A percentile compares a stretch with the other conserved stretches of the same genome.
Evolutionary conservation across 2,797 vertebrate genomes (phyloP).

Genomic region (Eulemur coronatus): DNA sequence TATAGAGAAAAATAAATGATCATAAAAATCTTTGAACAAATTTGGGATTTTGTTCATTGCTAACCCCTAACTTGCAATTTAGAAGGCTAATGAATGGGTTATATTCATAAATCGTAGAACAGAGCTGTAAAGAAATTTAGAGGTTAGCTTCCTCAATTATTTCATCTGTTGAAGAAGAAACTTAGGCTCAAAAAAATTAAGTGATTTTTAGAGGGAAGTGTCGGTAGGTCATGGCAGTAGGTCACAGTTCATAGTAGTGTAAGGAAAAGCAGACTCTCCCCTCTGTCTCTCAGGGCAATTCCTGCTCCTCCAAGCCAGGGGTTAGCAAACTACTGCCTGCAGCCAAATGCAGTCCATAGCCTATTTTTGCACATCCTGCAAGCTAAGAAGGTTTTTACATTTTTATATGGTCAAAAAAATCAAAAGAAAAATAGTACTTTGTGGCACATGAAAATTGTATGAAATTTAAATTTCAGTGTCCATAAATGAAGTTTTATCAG

Average conservation of each 20-base stretch:
- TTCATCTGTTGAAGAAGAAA: conserved; percentile 12
- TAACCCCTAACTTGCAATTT: not conserved
- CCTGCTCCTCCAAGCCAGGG: not conserved
- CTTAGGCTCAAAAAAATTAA: not conserved
- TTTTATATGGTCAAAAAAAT: not conserved
- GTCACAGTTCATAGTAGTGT: not conserved
- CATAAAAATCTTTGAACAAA: conserved; percentile 27
- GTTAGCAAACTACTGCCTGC: not conserved
- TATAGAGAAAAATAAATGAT: not conserved
- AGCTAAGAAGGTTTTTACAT: not conserved
- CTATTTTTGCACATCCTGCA: not conserved
- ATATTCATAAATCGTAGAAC: not conserved
- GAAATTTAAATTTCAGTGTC: not conserved
- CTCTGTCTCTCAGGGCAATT: not conserved
- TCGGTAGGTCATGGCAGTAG: not conserved
- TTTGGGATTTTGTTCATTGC: not conserved
- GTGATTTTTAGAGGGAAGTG: not conserved
- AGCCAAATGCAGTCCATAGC: not conserved
- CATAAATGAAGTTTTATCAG: conserved; percentile 24
- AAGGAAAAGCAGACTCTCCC: not conserved
- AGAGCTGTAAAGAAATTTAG: not conserved
- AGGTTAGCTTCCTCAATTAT: not conserved
- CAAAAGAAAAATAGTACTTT: not conserved
- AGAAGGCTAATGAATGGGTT: not conserved
- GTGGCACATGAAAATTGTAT: not conserved